Evolutionary conservation across 2,113 vertebrate genomes (phyloP).

Genomic region (Haliaeetus leucogaster): DNA sequence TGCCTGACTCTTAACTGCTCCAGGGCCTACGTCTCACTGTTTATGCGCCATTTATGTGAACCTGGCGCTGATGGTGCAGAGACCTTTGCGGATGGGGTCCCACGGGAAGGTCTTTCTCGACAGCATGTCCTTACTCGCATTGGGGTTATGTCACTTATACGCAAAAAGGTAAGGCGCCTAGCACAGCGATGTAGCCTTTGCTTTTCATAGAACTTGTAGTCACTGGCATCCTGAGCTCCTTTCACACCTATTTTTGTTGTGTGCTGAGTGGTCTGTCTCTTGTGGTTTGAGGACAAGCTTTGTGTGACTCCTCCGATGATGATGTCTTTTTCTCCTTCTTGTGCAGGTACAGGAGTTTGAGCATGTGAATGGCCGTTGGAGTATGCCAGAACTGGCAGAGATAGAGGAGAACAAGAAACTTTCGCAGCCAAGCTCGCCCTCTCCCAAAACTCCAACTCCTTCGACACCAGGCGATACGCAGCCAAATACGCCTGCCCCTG

Average conservation of each 20-base stretch:
- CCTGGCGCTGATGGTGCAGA: constrained; percentile 96
- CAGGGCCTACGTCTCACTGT: constrained; percentile 95
- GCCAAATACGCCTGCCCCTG: constrained; percentile 89
- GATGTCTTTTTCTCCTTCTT: fast-evolving
- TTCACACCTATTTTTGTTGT: neutral
- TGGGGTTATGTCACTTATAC: constrained; percentile 97
- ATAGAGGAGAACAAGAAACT: constrained; percentile 94
- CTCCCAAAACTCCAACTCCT: constrained; percentile 80
- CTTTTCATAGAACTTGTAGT: neutral
- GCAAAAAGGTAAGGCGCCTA: constrained; percentile 85
- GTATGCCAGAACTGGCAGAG: constrained; percentile 96
- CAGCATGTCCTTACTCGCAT: constrained; percentile 97
- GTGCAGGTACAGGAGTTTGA: constrained; percentile 96
- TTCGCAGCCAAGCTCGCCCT: constrained; percentile 85
- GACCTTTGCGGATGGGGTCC: constrained; percentile 96
- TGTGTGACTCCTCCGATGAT: neutral
- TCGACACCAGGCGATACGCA: constrained; percentile 95
- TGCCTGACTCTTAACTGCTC: neutral
- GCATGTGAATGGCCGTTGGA: constrained; percentile 97
- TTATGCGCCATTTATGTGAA: constrained; percentile 97
- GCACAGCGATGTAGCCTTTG: neutral
- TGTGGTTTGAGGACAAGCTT: neutral
- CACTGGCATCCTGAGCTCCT: neutral
- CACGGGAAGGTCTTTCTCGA: constrained; percentile 92
- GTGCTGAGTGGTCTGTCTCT: neutral